phyloP scores from a whole-genome alignment of 2,797 vertebrate genomes.

The Brotula barbata region DNA sequence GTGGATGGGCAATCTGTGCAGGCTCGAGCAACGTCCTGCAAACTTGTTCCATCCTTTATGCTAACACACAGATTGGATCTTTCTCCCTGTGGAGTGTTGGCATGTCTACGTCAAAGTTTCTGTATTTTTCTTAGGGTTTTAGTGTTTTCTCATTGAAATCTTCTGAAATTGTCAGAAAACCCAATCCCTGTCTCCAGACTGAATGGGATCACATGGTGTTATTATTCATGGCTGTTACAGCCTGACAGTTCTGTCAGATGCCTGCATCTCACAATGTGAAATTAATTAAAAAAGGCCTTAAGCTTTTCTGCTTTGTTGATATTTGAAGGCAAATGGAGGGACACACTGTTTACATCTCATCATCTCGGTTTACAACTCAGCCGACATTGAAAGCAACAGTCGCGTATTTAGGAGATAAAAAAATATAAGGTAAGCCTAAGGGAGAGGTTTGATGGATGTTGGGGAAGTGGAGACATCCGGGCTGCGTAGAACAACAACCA shows the following conservation, averaged over 20 bases:
- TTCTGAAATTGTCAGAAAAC: constrained; percentile 43
- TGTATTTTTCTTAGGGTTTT: background rate
- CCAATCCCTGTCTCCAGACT: constrained; percentile 29
- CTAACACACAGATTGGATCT: background rate
- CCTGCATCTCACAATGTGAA: constrained; percentile 42
- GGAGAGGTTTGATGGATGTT: constrained; percentile 22
- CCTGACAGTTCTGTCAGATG: constrained; percentile 48
- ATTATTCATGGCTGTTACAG: constrained; percentile 38
- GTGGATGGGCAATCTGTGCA: constrained; percentile 40
- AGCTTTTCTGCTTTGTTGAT: constrained; percentile 37
- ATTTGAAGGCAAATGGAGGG: constrained; percentile 14
- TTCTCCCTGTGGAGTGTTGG: constrained; percentile 1
- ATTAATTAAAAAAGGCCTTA: constrained; percentile 32
- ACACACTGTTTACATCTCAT: constrained; percentile 6
- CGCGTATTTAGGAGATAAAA: constrained; percentile 20
- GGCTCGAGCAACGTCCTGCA: constrained; percentile 27
- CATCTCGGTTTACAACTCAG: constrained; percentile 15
- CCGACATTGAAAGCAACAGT: constrained; percentile 1
- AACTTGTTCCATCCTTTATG: constrained; percentile 19
- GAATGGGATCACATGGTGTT: constrained; percentile 23
- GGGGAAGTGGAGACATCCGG: constrained; percentile 25
- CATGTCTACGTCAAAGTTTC: background rate
- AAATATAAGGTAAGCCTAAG: constrained; percentile 7
- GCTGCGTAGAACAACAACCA: constrained; percentile 13
- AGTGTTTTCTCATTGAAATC: constrained; percentile 2